phyloP scores from a whole-genome alignment of 2,113 vertebrate species.

The Agelaius phoeniceus region DNA sequence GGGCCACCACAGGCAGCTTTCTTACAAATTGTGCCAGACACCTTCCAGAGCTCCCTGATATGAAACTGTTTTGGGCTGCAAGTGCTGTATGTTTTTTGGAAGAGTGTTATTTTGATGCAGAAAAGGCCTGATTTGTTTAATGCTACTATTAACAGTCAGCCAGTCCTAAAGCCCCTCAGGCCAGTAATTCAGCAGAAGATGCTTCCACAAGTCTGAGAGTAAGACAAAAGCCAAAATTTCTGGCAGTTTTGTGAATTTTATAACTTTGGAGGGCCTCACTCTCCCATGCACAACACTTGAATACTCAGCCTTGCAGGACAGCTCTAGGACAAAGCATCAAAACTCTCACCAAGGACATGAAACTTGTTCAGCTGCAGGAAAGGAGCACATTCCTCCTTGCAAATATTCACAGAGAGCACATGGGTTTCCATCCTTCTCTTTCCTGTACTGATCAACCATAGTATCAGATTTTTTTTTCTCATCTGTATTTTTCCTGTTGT shows the following conservation, averaged over 20 bases:
- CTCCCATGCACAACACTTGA: background rate
- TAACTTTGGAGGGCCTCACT: background rate
- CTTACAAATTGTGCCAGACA: background rate
- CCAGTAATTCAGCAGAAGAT: background rate
- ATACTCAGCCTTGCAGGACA: background rate
- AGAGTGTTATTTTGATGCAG: background rate
- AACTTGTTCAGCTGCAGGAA: background rate
- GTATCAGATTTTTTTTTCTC: background rate
- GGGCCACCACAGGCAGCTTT: background rate
- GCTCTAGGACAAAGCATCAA: background rate
- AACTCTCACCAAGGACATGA: background rate
- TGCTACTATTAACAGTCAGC: fast-evolving
- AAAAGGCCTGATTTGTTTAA: background rate
- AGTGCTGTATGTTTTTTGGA: background rate
- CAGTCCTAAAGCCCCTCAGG: background rate
- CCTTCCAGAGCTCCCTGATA: background rate
- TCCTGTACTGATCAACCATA: background rate
- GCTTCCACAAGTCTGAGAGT: background rate
- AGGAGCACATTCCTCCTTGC: background rate
- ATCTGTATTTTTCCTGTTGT: background rate
- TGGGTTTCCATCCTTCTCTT: background rate
- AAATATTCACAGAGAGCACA: fast-evolving
- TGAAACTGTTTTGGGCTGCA: background rate
- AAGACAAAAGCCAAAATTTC: background rate
- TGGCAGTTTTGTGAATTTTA: background rate